Base-by-base conservation (phyloP, 2,113 vertebrate species). In the Pachyramphus minor region DNA sequence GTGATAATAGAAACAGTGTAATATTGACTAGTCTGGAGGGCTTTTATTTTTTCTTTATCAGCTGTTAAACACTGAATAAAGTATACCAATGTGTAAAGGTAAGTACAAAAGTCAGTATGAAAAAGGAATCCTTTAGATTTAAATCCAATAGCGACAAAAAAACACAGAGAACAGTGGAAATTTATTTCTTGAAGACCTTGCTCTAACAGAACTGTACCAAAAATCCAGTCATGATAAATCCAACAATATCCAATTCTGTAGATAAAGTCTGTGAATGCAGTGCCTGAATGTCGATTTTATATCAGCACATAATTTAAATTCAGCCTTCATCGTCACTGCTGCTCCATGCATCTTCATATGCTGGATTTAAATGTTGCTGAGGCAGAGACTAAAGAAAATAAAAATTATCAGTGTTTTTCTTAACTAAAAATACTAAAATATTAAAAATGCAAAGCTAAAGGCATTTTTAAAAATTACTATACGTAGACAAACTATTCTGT, bases 271-370 rank as follows among this genome's bases (percentile, higher is more conserved):
- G 6, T 31, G 56, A 82, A 89, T 1, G 9, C 12, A 45, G 33
- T 53, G 58, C 45, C 53, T 67, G 20, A 83, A 68, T n/a, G 14
- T 79, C 80, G 64, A 4, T 39, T 87, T 84, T 33, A 2, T n/a
- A 68, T 79, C 66, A 72, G n/a, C 39, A 73, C 11, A 5, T 59
- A 49, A 84, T 5, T 74, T 58, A 86, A 85, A 85, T 91, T 97
- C 94, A 96, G 97, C 96, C 98, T 95, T 99, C 99, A 86, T 99
- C 98, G 79, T 99, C 99, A 77, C 99, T 99, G 98, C 98, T 98
- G 96, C 99, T 99, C 99, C 99, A 99, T 6, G 98, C 97, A 5
- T 99, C 99, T 96, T 98, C 98, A 96, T 99, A 99, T 27, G 98
- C 98, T 88, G 97, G 98, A 96, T 98, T 98, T 78, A 98, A 97